Base-by-base conservation (phyloP, 2,797 vertebrate genomes). In the Emys orbicularis region DNA sequence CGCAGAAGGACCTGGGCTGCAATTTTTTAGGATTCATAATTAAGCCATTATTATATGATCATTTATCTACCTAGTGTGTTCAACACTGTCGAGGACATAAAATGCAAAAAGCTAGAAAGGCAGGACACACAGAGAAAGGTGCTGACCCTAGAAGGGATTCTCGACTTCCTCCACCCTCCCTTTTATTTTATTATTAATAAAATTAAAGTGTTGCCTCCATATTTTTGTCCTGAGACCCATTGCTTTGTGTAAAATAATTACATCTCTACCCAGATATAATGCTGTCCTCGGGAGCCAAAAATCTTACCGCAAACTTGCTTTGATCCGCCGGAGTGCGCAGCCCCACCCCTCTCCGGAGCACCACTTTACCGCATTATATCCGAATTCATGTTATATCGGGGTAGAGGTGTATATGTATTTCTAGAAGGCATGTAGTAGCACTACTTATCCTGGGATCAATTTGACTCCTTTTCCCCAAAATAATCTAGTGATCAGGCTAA, bases 381-480 rank as follows among this genome's bases (percentile, higher is more conserved):
- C 44, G 44, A 44, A 44, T 44, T 44, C 44, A 44, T 44, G 7
- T 44, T 44, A 44, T 44, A 44, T 44, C 44, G 44, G 44, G 44
- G 6, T 44, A 44, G 44, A 44, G 7, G 44, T 44, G 44, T 44
- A 52, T 57, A 68, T 57, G 10, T 3, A 29, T 57, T 29, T 87
- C 56, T 6, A 82, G 18, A 84, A 25, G n/a, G 74, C 2, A 18
- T 65, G 13, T 47, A 80, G 52, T 21, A 25, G 23, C 68, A 83
- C 16, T 44, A 12, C 84, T 15, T 31, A 79, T 15, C 0, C 0
- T 88, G 34, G 61, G 61, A 82, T 89, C 31, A 56, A 31, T 41
- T 47, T 90, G 74, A 94, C 89, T 89, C 44, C 52, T 90, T 86
- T 61, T 90, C 72, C 87, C 84, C 89, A 80, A 56, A 86, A 18